These are phyloP conservation scores for Harpagus bidentatus DNA, from an alignment of 2,113 vertebrate species.

Conservation along the genomic window DNA sequence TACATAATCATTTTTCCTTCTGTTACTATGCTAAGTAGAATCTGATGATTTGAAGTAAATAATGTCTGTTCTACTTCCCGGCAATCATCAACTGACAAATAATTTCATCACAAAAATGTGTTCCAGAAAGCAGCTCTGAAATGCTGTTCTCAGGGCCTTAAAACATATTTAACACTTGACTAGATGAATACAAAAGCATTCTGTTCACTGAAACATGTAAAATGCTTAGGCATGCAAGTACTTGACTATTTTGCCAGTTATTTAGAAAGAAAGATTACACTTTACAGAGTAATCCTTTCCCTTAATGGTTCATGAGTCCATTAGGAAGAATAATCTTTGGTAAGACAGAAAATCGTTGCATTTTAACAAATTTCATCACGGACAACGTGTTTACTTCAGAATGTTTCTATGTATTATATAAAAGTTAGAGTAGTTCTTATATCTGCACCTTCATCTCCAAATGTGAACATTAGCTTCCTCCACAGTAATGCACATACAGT, in stretches of 20 bases:
- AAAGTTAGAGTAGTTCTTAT: not conserved
- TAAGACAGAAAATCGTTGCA: not conserved
- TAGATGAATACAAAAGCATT: constrained; percentile 61
- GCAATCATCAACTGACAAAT: constrained; percentile 34
- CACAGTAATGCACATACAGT: not conserved
- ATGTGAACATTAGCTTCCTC: not conserved
- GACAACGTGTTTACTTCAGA: not conserved
- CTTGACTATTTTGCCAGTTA: constrained; percentile 4
- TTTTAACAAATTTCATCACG: not conserved
- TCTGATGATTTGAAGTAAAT: constrained; percentile 1
- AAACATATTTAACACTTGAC: constrained; percentile 63
- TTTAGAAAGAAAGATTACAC: constrained; percentile 10
- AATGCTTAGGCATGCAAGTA: constrained; percentile 51
- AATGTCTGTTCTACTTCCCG: constrained; percentile 26
- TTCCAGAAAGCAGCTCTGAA: constrained; percentile 43
- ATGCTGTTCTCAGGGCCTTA: constrained; percentile 45
- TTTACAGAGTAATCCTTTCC: constrained; percentile 31
- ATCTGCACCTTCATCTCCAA: not conserved
- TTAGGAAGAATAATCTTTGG: not conserved
- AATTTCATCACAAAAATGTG: constrained; percentile 51
- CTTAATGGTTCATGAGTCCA: not conserved
- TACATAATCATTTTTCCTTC: not conserved
- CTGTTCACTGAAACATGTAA: constrained; percentile 50
- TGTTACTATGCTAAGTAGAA: not conserved
- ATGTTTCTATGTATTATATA: not conserved